phyloP scores from a whole-genome alignment of 2,888 invertebrate genomes.

The Troides helena region DNA sequence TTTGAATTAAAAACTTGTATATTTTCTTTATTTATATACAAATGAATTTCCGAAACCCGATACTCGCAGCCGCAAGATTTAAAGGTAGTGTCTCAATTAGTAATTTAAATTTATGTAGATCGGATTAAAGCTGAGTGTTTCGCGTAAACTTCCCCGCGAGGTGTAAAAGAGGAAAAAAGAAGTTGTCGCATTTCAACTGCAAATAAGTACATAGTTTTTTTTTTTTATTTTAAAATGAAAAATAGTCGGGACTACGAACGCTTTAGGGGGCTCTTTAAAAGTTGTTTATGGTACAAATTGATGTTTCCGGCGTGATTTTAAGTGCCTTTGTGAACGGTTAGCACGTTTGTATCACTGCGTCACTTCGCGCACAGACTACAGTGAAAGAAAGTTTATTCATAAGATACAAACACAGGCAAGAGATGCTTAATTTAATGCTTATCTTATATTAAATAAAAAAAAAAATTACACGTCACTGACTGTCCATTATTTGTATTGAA shows the following conservation, averaged over 20 bases:
- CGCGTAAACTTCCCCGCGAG: slow-evolving; percentile 35
- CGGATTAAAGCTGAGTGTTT: slow-evolving; percentile 55
- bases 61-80: slow-evolving; percentile 21
- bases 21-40: neutral
- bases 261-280: slow-evolving; percentile 14
- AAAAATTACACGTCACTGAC: too few relatives aligned
- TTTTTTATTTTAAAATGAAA: neutral
- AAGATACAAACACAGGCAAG: neutral
- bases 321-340: slow-evolving; percentile 16
- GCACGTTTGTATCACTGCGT: slow-evolving; percentile 9
- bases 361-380: neutral
- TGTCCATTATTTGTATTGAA: too few relatives aligned
- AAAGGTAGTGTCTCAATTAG: slow-evolving; percentile 34
- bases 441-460: too few relatives aligned
- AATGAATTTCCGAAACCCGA: slow-evolving; percentile 11
- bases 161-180: slow-evolving; percentile 19
- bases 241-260: neutral
- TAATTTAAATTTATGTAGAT: slow-evolving; percentile 70
- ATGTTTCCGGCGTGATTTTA: slow-evolving; percentile 13
- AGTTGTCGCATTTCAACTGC: slow-evolving; percentile 17
- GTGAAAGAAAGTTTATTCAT: neutral
- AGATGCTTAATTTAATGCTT: neutral
- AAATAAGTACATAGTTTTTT: slow-evolving; percentile 16
- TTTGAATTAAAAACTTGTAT: neutral
- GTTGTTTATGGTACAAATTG: slow-evolving; percentile 21